phyloP scores from a whole-genome alignment of 2,888 invertebrate genomes.

The Heteromyza rotundicornis region DNA sequence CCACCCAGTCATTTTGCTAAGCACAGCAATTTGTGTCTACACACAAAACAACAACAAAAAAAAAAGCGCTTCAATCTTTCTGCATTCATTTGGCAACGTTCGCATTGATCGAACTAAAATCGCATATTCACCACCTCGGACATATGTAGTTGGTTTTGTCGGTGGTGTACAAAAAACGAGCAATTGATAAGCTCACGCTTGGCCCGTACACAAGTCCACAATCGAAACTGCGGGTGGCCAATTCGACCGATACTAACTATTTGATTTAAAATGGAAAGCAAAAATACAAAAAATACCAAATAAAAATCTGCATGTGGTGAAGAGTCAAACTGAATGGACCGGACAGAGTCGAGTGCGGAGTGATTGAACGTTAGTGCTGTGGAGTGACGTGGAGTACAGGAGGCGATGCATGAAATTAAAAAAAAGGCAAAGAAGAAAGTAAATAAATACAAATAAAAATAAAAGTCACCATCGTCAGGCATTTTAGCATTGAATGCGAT shows the following conservation, averaged over 20 bases:
- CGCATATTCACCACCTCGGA: conserved; percentile 7
- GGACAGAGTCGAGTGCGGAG: no score
- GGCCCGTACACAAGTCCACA: not conserved
- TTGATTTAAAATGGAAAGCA: conserved; percentile 5
- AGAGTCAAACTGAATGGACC: no score
- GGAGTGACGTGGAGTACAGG: no score
- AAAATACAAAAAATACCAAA: conserved; percentile 13
- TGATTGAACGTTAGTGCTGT: no score
- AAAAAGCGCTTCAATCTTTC: no score
- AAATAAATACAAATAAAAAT: not conserved
- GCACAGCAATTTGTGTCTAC: no score
- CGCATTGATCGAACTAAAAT: conserved; percentile 14
- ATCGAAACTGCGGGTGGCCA: conserved; percentile 2
- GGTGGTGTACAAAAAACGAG: conserved; percentile 29
- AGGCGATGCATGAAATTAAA: conserved; percentile 12
- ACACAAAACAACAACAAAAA: no score
- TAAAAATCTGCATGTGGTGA: no score
- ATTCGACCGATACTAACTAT: not conserved
- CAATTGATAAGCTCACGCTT: conserved; percentile 35
- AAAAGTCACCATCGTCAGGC: not conserved
- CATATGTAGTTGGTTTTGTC: conserved; percentile 25
- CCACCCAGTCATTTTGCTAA: no score
- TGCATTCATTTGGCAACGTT: no score
- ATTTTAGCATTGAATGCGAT: no score
- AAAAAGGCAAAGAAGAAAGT: not conserved